Evolutionary conservation across 2,113 vertebrate genomes (phyloP).

Genomic region (Myotis lucifugus): DNA sequence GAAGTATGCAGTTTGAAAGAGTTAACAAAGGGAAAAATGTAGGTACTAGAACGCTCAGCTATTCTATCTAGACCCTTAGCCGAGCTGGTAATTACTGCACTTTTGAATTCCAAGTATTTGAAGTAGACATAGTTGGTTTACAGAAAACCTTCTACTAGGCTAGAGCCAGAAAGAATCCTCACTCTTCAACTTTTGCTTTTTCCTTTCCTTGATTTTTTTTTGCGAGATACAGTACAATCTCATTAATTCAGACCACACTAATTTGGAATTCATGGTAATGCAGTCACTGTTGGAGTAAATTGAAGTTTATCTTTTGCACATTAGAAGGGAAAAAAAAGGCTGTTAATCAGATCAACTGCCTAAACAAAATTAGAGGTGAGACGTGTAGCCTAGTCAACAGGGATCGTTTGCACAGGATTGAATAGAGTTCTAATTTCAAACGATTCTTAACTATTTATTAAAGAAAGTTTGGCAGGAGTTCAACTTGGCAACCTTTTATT

Average conservation of each 20-base stretch:
- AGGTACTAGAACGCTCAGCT: not conserved
- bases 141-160: not conserved
- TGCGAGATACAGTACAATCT: slow-evolving; percentile 26
- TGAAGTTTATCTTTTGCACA: slow-evolving; percentile 34
- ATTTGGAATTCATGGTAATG: slow-evolving; percentile 50
- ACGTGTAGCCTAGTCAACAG: not conserved
- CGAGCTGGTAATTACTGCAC: not conserved
- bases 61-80: not conserved
- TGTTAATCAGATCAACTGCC: slow-evolving; percentile 42
- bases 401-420: slow-evolving; percentile 14
- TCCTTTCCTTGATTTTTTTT: not conserved
- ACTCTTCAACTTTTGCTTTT: not conserved
- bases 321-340: not conserved
- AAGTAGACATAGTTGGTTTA: not conserved
- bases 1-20: not conserved
- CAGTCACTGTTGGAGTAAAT: not conserved
- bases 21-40: not conserved
- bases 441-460: slow-evolving; percentile 53
- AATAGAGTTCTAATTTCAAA: slow-evolving; percentile 46
- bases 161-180: not conserved
- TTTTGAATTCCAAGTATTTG: not conserved
- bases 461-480: slow-evolving; percentile 47
- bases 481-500: slow-evolving; percentile 18
- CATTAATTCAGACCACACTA: slow-evolving; percentile 3
- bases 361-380: slow-evolving; percentile 49